phyloP scores from a whole-genome alignment of 2,113 vertebrate species.

The Carassius carassius region DNA sequence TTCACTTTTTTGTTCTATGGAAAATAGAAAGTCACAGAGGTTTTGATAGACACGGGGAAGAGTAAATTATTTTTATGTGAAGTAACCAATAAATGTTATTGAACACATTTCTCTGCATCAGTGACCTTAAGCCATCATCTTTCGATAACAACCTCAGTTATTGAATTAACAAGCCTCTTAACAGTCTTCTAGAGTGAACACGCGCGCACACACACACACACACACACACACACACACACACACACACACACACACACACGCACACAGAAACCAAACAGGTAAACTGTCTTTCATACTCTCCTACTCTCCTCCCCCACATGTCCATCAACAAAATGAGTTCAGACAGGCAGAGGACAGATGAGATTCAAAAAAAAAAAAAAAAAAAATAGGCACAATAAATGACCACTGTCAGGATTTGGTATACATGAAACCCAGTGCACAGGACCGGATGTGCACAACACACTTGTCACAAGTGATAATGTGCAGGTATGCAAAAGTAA shows the following conservation, averaged over 20 bases:
- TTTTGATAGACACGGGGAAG: too few species aligned
- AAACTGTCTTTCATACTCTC: neutral
- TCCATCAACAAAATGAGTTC: slow-evolving; percentile 16
- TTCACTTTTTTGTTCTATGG: neutral
- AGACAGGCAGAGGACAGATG: slow-evolving; percentile 20
- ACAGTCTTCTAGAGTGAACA: neutral
- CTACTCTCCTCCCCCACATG: slow-evolving; percentile 3
- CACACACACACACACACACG: neutral
- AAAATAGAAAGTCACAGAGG: too few species aligned
- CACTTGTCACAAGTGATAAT: slow-evolving; percentile 27
- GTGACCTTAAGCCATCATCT: neutral
- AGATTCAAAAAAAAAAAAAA: neutral
- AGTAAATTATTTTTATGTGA: neutral
- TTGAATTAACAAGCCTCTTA: neutral
- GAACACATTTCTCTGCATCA: neutral
- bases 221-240: neutral
- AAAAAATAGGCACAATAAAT: neutral
- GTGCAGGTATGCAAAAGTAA: slow-evolving; percentile 13
- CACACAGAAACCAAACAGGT: neutral
- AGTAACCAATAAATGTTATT: neutral
- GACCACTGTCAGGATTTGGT: slow-evolving; percentile 1
- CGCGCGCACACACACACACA: neutral
- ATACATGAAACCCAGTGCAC: neutral
- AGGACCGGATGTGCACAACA: slow-evolving; percentile 4
- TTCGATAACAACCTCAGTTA: neutral